Evolutionary conservation across 2,797 vertebrate genomes (phyloP).

Genomic region (Oreortyx pictus): DNA sequence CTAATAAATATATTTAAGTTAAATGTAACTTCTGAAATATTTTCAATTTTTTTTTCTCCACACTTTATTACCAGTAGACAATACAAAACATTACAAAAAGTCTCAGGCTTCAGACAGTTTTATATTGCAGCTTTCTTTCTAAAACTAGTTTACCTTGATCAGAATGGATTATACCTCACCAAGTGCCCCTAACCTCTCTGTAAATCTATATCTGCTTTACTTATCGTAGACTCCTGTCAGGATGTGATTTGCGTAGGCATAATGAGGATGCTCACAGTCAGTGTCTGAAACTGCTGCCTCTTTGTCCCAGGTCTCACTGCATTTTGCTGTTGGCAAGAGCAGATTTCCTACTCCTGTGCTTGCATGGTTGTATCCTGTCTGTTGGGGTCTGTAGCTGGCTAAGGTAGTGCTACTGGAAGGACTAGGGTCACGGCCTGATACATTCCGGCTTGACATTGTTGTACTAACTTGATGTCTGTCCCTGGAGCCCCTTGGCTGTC

Average conservation of each 20-base stretch:
- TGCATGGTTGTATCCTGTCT: rapidly evolving
- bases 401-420: too few species aligned
- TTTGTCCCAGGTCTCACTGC: rapidly evolving
- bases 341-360: background rate
- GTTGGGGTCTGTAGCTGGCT: rapidly evolving
- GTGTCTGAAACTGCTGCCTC: background rate
- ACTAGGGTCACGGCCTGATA: background rate
- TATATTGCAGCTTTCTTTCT: background rate
- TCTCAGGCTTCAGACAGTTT: background rate
- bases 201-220: rapidly evolving
- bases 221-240: rapidly evolving
- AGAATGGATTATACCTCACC: background rate
- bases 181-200: background rate
- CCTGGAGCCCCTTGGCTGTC: rapidly evolving
- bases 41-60: background rate
- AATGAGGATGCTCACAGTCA: rapidly evolving
- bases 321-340: too few species aligned
- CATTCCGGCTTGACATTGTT: background rate
- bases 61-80: background rate
- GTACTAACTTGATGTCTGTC: background rate
- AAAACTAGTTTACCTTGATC: background rate
- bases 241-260: rapidly evolving
- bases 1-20: background rate
- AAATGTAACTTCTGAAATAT: background rate
- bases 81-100: rapidly evolving